These are phyloP conservation scores for Quiscalus mexicanus DNA, from an alignment of 2,113 vertebrate species.

Conservation along the genomic window DNA sequence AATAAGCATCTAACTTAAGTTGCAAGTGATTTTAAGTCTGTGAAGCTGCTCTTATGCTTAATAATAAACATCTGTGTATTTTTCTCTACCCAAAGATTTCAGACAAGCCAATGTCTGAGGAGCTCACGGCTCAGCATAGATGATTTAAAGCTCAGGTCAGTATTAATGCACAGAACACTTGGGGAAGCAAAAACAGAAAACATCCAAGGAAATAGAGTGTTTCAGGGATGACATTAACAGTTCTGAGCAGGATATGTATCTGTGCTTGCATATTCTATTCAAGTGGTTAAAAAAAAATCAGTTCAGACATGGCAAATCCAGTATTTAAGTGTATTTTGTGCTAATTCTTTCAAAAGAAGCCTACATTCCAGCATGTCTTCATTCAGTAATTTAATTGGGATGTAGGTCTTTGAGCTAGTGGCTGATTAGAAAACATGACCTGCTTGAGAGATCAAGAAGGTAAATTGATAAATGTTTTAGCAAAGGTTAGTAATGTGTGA, in stretches of 20 bases:
- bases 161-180: neutral
- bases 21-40: neutral
- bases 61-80: slow-evolving; percentile 46
- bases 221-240: neutral
- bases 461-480: slow-evolving; percentile 91
- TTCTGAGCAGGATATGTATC: neutral
- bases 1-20: neutral
- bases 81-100: neutral
- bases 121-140: neutral
- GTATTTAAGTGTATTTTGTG: slow-evolving; percentile 2
- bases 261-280: neutral
- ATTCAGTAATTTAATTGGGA: slow-evolving; percentile 81
- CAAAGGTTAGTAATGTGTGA: slow-evolving; percentile 81
- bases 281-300: neutral
- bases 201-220: neutral
- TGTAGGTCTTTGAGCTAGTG: slow-evolving; percentile 78
- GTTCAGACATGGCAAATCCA: neutral
- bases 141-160: slow-evolving; percentile 44
- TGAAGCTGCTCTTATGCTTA: slow-evolving; percentile 20
- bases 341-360: slow-evolving; percentile 45
- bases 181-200: slow-evolving; percentile 24
- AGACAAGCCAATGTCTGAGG: slow-evolving; percentile 7
- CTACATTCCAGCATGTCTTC: slow-evolving; percentile 75
- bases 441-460: slow-evolving; percentile 97
- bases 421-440: slow-evolving; percentile 92